phyloP scores from a whole-genome alignment of 2,113 vertebrate species.

The Machaerirhynchus nigripectus region DNA sequence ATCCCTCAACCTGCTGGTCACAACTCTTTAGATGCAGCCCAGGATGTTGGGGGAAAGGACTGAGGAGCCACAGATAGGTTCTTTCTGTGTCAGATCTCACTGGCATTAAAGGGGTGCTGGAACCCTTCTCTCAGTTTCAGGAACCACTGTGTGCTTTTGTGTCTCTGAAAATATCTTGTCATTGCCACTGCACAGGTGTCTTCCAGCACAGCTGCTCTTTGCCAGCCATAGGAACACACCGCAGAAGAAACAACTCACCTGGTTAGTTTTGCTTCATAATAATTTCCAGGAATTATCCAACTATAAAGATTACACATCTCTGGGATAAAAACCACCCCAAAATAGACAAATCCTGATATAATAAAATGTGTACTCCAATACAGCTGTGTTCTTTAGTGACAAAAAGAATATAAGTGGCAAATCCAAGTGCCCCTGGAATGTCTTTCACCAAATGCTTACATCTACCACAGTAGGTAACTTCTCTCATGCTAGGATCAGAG shows the following conservation, averaged over 20 bases:
- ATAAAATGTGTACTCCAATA: not conserved
- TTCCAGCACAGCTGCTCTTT: not conserved
- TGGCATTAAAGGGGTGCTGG: not conserved
- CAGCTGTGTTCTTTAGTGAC: not conserved
- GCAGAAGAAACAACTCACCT: not conserved
- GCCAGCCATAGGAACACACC: fast-evolving
- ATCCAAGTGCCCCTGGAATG: not conserved
- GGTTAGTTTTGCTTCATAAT: not conserved
- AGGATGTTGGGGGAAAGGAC: not conserved
- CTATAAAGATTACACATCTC: not conserved
- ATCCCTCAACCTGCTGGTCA: not conserved
- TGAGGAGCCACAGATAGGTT: fast-evolving
- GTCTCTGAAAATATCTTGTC: not conserved
- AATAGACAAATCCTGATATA: not conserved
- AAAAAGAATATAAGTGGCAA: not conserved
- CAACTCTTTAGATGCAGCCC: not conserved
- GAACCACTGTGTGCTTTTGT: not conserved
- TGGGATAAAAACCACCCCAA: not conserved
- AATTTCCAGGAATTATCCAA: not conserved
- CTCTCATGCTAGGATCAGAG: not conserved
- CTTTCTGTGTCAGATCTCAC: not conserved
- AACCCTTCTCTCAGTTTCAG: not conserved
- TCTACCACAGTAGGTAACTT: not conserved
- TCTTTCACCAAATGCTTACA: not conserved
- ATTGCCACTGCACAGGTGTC: not conserved